Evolutionary conservation across 2,888 invertebrate genomes (phyloP).

Genomic region (Gymnoscelis rufifasciata): DNA sequence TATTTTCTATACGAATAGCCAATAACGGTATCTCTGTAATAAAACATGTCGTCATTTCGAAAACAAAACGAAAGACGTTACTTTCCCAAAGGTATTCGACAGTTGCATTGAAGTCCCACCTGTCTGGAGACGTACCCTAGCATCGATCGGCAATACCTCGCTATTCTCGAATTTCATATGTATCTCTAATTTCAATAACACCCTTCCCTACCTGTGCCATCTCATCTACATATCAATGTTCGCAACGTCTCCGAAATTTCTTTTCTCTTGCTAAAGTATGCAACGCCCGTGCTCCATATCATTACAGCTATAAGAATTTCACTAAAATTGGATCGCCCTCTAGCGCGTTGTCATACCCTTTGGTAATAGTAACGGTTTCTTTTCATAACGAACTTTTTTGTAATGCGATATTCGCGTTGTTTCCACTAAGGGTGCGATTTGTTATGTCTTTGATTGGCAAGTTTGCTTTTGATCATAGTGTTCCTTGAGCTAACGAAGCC

Average conservation of each 20-base stretch:
- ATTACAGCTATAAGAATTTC: conserved; percentile 67
- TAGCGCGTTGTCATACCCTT: conserved; percentile 71
- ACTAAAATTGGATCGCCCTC: conserved; percentile 75
- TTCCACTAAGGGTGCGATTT: conserved; percentile 70
- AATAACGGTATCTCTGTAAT: not conserved
- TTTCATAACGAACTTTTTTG: conserved; percentile 76
- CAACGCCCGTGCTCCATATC: conserved; percentile 75
- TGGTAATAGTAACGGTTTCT: conserved; percentile 75
- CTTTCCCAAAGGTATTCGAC: conserved; percentile 33
- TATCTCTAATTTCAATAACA: conserved; percentile 77
- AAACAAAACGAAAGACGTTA: conserved; percentile 33
- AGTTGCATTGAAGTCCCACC: conserved; percentile 36
- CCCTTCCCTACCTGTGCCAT: conserved; percentile 70
- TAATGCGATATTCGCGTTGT: conserved; percentile 73
- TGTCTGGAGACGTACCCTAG: conserved; percentile 39
- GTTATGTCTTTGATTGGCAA: conserved; percentile 58
- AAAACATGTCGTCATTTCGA: conserved; percentile 11
- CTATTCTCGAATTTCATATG: conserved; percentile 65
- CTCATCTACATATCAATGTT: conserved; percentile 77
- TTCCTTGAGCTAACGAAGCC: conserved; percentile 50
- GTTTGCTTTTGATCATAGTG: conserved; percentile 58
- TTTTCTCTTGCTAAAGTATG: conserved; percentile 72
- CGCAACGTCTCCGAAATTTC: conserved; percentile 68
- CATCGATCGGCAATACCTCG: conserved; percentile 51
- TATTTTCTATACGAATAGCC: not conserved